These are phyloP conservation scores for Erythrocercus mccallii DNA, from an alignment of 2,113 vertebrate species.

Conservation along the genomic window DNA sequence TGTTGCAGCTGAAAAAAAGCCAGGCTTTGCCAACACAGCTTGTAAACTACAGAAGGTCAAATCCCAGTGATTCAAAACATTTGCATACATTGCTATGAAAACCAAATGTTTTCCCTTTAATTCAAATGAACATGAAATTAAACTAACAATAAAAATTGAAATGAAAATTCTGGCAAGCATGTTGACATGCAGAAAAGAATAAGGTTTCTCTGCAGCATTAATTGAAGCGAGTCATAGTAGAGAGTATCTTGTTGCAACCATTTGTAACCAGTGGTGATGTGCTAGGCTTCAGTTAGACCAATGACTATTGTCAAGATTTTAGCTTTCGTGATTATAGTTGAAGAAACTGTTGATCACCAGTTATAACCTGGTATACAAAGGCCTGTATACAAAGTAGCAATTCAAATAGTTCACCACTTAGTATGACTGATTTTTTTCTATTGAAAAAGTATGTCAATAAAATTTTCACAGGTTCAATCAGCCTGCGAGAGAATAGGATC, in stretches of 20 bases:
- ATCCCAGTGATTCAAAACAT: constrained; percentile 46
- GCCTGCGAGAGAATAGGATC: background rate
- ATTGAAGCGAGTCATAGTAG: background rate
- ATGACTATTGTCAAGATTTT: background rate
- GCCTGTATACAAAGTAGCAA: background rate
- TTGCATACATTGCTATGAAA: constrained; percentile 47
- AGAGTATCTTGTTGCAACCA: background rate
- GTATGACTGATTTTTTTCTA: background rate
- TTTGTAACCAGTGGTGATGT: background rate
- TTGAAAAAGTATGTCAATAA: background rate
- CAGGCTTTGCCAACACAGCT: constrained; percentile 46
- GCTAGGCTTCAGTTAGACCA: background rate
- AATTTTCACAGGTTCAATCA: background rate
- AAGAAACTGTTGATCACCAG: background rate
- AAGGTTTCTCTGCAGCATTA: background rate
- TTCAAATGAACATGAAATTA: constrained; percentile 30
- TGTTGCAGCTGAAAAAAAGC: constrained; percentile 35
- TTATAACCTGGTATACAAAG: background rate
- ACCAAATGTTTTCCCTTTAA: constrained; percentile 46
- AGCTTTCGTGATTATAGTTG: background rate
- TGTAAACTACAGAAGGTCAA: constrained; percentile 55
- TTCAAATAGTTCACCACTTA: background rate
- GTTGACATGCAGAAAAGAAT: constrained; percentile 2
- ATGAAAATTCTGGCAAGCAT: background rate
- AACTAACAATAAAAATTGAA: constrained; percentile 18